Evolutionary conservation across 92 coral and sea anemone genomes (phyloP), one percentile per base, ranked within the genome.

Genomic region (Metridium senile): DNA sequence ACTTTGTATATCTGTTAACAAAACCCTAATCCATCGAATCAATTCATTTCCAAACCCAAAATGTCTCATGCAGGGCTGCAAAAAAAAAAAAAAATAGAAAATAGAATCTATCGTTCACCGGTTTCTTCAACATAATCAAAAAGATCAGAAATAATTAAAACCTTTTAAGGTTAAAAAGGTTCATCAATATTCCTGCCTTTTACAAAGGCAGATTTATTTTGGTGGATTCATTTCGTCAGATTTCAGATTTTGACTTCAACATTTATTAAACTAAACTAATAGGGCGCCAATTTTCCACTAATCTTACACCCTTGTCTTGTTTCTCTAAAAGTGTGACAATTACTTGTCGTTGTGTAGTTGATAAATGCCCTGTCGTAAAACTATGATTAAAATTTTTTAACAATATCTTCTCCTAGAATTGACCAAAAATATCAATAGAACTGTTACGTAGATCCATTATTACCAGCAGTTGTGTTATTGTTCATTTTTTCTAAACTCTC

Each of bases 241-340:
- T 67, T 74, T 43, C 78, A 74, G 20, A 74, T 54, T 72, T 72
- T 72, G 18, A 54, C 62, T 21, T 52, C 77, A 1, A 72, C 77
- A 20, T 72, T 74, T n/a, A 74, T 74, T 9, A 74, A 28, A 30
- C n/a, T n/a, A n/a, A n/a, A n/a, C 78, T 74, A 26, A 74, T 72
- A 26, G 77, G 77, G 22, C 66, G 33, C 77, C 77, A 67, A 23
- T 67, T 67, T 31, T 67, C 53, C 11, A 67, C 18, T 11, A 28
- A 67, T 31, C 72, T 67, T 23, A 67, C 72, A 39, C 32, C 72
- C 27, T 67, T 67, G 3, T 67, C 72, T 28, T 45, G 72, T 67
- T 67, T 67, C 53, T 67, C 72, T 32, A 67, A 32, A 8, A 67
- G 26, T 8, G 72, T 67, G 8, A 67, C 27, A 1, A 33, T 67